Evolutionary conservation across 2,888 invertebrate genomes (phyloP), one percentile per base, ranked within the genome.

Genomic region (Stenurella melanura): DNA sequence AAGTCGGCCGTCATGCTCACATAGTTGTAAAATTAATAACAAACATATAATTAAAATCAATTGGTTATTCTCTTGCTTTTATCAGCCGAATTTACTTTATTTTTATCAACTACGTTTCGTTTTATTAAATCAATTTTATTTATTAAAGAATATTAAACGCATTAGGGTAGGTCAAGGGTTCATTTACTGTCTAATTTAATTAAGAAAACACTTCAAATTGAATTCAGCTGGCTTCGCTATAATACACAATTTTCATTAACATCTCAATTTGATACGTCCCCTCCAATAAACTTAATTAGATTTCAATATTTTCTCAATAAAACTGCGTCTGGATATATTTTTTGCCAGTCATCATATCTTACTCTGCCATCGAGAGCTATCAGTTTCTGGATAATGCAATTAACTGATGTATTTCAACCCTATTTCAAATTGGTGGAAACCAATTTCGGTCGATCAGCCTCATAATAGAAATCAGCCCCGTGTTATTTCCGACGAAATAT

Each of bases 351-450:
- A 60, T 73, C 73, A 70, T 58, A 58, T 67, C 69, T 66, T 56
- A 57, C 71, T 73, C 50, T 18, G 64, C 71, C 19, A 30, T 63
- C 67, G 26, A 74, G 72, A 74, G 68, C 73, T 72, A 80, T 80
- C 80, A 76, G 66, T 63, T 68, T 58, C 75, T 73, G 75, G 70
- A 61, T 77, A 73, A 80, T 76, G 77, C 75, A 80, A 80, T 80
- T 80, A 80, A 74, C 67, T 69, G 80, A 75, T 76, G 78, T 80
- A 80, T 80, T 80, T 76, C 77, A 71, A 73, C 69, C 73, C 66
- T 63, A 58, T 73, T 57, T 73, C 67, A 77, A 79, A 79, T 79
- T 79, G 76, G 76, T 70, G 74, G 69, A 77, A 79, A 75, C 69
- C 77, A 77, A 81, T 81, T 78, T 78, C 75, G 72, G 74, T 73